phyloP scores from a whole-genome alignment of 1,140 invertebrate genomes.

The Scaptomyza hsui region DNA sequence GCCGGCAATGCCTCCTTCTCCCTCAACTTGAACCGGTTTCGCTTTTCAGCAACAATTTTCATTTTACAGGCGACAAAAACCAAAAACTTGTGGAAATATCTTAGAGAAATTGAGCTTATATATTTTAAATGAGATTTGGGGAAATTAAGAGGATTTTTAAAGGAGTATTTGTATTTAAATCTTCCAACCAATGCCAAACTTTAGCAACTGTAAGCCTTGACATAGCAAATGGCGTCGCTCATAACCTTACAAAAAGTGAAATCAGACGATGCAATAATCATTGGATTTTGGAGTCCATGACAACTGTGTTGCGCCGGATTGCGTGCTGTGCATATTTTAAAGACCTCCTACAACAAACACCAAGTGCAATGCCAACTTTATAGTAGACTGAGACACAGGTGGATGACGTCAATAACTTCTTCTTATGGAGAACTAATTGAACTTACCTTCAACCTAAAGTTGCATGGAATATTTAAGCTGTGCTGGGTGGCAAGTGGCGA shows the following conservation, averaged over 20 bases:
- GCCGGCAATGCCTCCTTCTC: constrained; percentile 19
- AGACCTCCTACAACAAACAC: background rate
- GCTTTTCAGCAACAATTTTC: constrained; percentile 41
- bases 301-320: constrained; percentile 35
- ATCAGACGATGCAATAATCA: constrained; percentile 27
- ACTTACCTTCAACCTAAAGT: constrained; percentile 67
- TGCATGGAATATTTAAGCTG: constrained; percentile 36
- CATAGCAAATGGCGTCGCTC: constrained; percentile 3
- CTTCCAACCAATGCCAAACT: no score
- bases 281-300: constrained; percentile 8
- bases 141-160: no score
- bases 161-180: no score
- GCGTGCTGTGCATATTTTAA: constrained; percentile 71
- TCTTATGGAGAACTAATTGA: constrained; percentile 47
- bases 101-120: background rate
- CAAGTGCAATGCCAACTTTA: constrained; percentile 46
- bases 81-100: constrained; percentile 43
- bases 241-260: constrained; percentile 40
- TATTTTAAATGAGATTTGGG: background rate
- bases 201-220: constrained; percentile 12
- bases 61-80: constrained; percentile 15
- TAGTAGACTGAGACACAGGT: constrained; percentile 6
- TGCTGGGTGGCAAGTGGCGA: constrained; percentile 9
- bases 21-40: constrained; percentile 37
- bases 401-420: constrained; percentile 52